Conservation (phyloP, 2,888 invertebrate species). For the Trichopria drosophilae region DNA sequence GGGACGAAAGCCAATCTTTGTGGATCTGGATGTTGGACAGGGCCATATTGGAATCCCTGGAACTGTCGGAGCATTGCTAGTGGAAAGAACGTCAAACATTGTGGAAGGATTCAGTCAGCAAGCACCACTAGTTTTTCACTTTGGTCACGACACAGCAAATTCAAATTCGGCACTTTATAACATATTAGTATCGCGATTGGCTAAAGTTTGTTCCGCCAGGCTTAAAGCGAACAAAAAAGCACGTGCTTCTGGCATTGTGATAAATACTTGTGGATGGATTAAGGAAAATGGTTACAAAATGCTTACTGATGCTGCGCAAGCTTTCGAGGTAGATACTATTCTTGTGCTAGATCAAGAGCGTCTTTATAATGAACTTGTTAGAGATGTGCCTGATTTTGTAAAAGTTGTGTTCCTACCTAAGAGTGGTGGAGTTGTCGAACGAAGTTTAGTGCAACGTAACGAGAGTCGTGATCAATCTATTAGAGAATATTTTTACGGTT, state of each 20-base stretch:
- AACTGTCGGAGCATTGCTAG: slow-evolving; percentile 84
- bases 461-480: slow-evolving; percentile 81
- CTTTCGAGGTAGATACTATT: slow-evolving; percentile 95
- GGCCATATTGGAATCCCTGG: slow-evolving; percentile 91
- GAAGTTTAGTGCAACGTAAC: slow-evolving; percentile 71
- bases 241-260: slow-evolving; percentile 84
- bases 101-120: slow-evolving; percentile 95
- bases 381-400: slow-evolving; percentile 92
- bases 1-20: slow-evolving; percentile 85
- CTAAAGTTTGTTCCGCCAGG: slow-evolving; percentile 81
- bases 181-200: slow-evolving; percentile 78
- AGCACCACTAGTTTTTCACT: slow-evolving; percentile 91
- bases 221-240: slow-evolving; percentile 87
- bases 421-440: slow-evolving; percentile 94
- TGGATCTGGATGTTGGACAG: slow-evolving; percentile 95
- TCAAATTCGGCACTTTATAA: slow-evolving; percentile 84
- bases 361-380: slow-evolving; percentile 87
- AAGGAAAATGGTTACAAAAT: slow-evolving; percentile 88
- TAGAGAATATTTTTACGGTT: slow-evolving; percentile 95
- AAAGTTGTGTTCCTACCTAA: slow-evolving; percentile 90
- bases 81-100: slow-evolving; percentile 90
- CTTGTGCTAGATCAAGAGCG: slow-evolving; percentile 95
- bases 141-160: slow-evolving; percentile 79
- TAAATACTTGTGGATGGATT: slow-evolving; percentile 98
- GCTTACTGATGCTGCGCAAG: slow-evolving; percentile 84